Evolutionary conservation across 2,888 invertebrate species (phyloP), one percentile per base, ranked within the genome.

Genomic region (Drosophila demipolita): DNA sequence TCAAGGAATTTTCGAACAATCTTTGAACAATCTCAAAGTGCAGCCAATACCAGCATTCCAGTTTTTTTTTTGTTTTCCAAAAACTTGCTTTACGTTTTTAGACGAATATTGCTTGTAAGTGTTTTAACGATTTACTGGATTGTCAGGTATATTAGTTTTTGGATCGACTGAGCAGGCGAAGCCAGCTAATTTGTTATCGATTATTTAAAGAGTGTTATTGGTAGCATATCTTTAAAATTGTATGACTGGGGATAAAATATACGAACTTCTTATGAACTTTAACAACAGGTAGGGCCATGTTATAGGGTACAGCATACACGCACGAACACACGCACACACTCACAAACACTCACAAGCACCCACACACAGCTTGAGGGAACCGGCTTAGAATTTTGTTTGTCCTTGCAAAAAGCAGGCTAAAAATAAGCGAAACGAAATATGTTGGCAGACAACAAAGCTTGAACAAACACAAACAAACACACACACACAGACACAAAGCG

Each of bases 361-460:
- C 2, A 17, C 58, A 42, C 54, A 36, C n/a, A 50, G 36, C 36
- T 36, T 38, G 15, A n/a, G 36, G 15, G 20, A 78, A 58, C 63
- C 63, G 67, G 78, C 82, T 78, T 77, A 67, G 73, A 73, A 78
- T 60, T 59, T 66, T 42, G 49, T 26, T 55, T 62, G 61, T 81
- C 81, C 71, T 81, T 68, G 78, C 73, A 62, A 53, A 32, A 75
- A 40, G 38, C 81, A 81, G 72, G 54, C 82, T 78, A 78, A 78
- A 78, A 67, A 81, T 81, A 81, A 64, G 64, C 78, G 55, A 17
- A 62, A 33, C 59, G 17, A n/a, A 48, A 60, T 54, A 32, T 38
- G 17, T 45, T 33, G 55, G 61, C 4, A 29, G 36, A 42, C 75
- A 63, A 60, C 58, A 23, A 54, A 62, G 15, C 29, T 32, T 29